These are phyloP conservation scores for Lampris incognitus DNA, from an alignment of 2,113 vertebrate species.

Conservation along the genomic window DNA sequence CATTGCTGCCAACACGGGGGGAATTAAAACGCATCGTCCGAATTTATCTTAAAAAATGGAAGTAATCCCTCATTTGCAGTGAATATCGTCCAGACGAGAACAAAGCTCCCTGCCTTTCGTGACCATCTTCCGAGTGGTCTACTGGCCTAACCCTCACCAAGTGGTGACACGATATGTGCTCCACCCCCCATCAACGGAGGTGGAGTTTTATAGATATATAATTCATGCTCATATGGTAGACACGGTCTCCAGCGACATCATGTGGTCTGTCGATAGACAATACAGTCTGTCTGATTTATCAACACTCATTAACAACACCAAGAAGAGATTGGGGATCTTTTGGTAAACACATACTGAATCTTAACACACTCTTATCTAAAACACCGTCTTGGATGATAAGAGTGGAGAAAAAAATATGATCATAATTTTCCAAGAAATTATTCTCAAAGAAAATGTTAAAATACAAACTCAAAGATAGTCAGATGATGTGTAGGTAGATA, in stretches of 20 bases:
- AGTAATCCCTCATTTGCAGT: neutral
- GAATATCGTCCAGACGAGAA: neutral
- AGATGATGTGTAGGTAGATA: no score
- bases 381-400: no score
- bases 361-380: no score
- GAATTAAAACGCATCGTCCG: neutral
- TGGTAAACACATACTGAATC: neutral
- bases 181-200: conserved; percentile 27
- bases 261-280: conserved; percentile 12
- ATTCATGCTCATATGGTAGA: neutral
- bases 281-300: no score
- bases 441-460: neutral
- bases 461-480: no score
- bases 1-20: conserved; percentile 27
- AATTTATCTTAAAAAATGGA: neutral
- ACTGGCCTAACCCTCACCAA: conserved; percentile 18
- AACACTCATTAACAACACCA: neutral
- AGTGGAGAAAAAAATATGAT: no score
- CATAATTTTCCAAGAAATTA: neutral
- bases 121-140: neutral
- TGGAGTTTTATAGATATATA: conserved; percentile 33
- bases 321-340: neutral
- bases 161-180: neutral
- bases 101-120: neutral
- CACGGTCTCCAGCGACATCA: conserved; percentile 66